phyloP scores from a whole-genome alignment of 92 coral and sea anemone species.

The Palythoa grandiflora region DNA sequence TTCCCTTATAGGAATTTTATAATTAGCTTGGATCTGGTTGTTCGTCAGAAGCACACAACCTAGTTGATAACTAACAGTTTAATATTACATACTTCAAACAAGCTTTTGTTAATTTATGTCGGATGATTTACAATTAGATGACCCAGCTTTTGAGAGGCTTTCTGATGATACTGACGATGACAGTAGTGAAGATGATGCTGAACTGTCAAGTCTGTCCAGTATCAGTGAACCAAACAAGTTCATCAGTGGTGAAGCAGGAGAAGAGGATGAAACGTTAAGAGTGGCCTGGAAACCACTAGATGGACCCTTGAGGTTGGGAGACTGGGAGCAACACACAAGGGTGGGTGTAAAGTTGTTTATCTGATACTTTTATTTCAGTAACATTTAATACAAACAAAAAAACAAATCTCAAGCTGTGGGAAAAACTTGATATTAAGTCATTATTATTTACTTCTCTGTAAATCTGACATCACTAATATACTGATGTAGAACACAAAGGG shows the following conservation, averaged over 20 bases:
- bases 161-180: slow-evolving; percentile 64
- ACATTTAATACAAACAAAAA: too few species aligned
- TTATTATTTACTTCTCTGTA: too few species aligned
- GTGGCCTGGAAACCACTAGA: slow-evolving; percentile 86
- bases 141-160: slow-evolving; percentile 59
- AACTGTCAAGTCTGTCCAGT: slow-evolving; percentile 73
- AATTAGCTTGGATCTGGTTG: too few species aligned
- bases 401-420: too few species aligned
- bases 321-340: slow-evolving; percentile 97
- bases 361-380: too few species aligned
- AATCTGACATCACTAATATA: too few species aligned
- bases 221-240: slow-evolving; percentile 62
- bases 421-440: too few species aligned
- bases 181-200: slow-evolving; percentile 36
- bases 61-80: neutral
- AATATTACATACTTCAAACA: neutral
- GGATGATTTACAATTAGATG: slow-evolving; percentile 35
- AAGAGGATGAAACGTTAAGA: slow-evolving; percentile 56
- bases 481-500: too few species aligned
- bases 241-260: slow-evolving; percentile 53
- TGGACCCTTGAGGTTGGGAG: slow-evolving; percentile 78
- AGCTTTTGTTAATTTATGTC: neutral
- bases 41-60: too few species aligned
- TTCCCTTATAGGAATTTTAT: too few species aligned
- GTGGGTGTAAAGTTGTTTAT: slow-evolving; percentile 24